Evolutionary conservation across 2,888 invertebrate species (phyloP), one percentile per base, ranked within the genome.

Genomic region (Lymantria dispar): DNA sequence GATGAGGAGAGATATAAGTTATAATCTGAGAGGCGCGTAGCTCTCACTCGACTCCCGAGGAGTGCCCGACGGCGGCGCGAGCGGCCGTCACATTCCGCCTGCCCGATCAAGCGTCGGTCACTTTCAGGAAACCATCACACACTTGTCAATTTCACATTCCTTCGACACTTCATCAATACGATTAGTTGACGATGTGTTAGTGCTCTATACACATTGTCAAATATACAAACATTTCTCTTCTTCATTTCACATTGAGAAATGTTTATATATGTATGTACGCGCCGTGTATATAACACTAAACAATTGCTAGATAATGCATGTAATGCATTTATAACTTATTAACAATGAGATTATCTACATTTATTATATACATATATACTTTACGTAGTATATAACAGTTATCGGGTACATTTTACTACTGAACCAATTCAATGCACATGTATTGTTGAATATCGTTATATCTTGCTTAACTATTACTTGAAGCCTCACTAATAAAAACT

Each of bases 51-150:
- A 10, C 33, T n/a, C n/a, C n/a, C n/a, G n/a, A n/a, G 33, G 33
- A 1, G 33, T n/a, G n/a, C n/a, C n/a, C n/a, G n/a, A n/a, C 22
- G 22, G 5, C 22, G 22, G 3, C 22, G 22, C 22, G 22, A 22
- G 22, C 22, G 22, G 2, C 3, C 22, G 22, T 2, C 22, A 74
- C 85, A 89, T 88, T 83, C 87, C 85, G 38, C 41, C 57, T 42
- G 64, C 50, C 74, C 76, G 81, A 83, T 88, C 78, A 76, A 79
- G 87, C 86, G 81, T 65, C 54, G 58, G 68, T 61, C 63, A 64
- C 43, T 50, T 61, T 54, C 61, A 56, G 59, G 54, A 57, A 59
- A 51, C 48, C 46, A 8, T 54, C 40, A 29, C 10, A 1, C 15
- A 15, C 7, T 22, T 8, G 22, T 15, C 10, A 10, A 40, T 40